These are phyloP conservation scores for Cacatua alba DNA, from an alignment of 2,113 vertebrate species.

Conservation along the genomic window DNA sequence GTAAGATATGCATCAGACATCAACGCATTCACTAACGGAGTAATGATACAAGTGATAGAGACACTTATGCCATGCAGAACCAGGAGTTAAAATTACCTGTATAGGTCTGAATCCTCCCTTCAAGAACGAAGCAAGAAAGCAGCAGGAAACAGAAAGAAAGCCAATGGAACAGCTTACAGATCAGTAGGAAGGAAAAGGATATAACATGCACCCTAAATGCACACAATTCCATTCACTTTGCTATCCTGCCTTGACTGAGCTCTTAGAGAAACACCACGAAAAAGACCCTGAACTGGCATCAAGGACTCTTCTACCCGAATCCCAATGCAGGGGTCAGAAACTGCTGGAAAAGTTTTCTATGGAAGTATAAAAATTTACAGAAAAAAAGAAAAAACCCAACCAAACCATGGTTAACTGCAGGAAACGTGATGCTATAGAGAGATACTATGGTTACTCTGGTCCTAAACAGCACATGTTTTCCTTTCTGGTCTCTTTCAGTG, in stretches of 20 bases:
- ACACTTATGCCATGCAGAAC: slow-evolving; percentile 80
- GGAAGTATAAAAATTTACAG: neutral
- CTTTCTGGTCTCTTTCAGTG: neutral
- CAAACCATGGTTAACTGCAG: neutral
- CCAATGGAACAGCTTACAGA: slow-evolving; percentile 90
- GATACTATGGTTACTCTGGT: neutral
- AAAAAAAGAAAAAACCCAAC: neutral
- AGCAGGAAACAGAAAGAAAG: slow-evolving; percentile 95
- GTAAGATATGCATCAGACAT: neutral
- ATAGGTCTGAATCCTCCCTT: slow-evolving; percentile 99
- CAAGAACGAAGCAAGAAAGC: slow-evolving; percentile 89
- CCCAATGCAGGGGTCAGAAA: neutral
- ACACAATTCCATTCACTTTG: slow-evolving; percentile 32
- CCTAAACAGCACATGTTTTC: neutral
- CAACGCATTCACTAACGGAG: neutral
- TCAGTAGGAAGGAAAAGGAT: slow-evolving; percentile 73
- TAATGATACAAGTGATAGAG: slow-evolving; percentile 5
- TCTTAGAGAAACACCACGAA: neutral
- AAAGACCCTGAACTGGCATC: neutral
- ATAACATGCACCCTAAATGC: slow-evolving; percentile 73
- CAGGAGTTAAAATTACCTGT: slow-evolving; percentile 80
- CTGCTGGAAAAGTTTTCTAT: neutral
- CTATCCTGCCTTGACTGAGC: slow-evolving; percentile 23
- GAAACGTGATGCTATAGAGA: neutral
- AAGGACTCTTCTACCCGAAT: neutral